A percentile compares a stretch with the other conserved stretches of the same genome.
phyloP scores from a whole-genome alignment of 2,797 vertebrate genomes.

The Cossypha caffra region DNA sequence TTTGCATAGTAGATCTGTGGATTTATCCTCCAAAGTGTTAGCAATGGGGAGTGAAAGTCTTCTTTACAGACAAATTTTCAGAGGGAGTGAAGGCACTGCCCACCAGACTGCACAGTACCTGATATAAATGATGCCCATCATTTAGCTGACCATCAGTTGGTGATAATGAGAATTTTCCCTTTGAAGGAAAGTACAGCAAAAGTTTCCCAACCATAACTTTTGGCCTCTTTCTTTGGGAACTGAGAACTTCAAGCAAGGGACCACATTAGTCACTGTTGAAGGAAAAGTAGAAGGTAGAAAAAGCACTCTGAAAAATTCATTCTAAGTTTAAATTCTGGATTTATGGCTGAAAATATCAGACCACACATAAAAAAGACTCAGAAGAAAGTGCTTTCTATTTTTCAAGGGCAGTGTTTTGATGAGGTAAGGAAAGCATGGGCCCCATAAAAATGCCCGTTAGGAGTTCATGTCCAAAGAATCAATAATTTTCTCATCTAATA shows the following conservation, averaged over 20 bases:
- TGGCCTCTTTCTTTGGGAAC: neutral
- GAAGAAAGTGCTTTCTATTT: neutral
- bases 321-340: neutral
- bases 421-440: neutral
- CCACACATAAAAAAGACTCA: neutral
- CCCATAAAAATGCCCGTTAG: neutral
- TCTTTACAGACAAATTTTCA: neutral
- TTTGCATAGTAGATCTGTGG: neutral
- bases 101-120: rapidly evolving
- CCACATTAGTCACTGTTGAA: neutral
- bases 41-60: neutral
- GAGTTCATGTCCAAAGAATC: neutral
- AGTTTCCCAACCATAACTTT: neutral
- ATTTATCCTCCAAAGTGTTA: neutral
- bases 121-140: neutral
- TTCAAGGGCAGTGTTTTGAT: neutral
- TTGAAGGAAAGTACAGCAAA: neutral
- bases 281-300: neutral
- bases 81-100: neutral
- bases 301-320: neutral
- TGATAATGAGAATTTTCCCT: neutral
- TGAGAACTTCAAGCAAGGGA: neutral
- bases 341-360: neutral
- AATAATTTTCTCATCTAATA: neutral
- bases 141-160: neutral